Conservation (phyloP, 2,888 invertebrate species). For the Malacosoma neustria region DNA sequence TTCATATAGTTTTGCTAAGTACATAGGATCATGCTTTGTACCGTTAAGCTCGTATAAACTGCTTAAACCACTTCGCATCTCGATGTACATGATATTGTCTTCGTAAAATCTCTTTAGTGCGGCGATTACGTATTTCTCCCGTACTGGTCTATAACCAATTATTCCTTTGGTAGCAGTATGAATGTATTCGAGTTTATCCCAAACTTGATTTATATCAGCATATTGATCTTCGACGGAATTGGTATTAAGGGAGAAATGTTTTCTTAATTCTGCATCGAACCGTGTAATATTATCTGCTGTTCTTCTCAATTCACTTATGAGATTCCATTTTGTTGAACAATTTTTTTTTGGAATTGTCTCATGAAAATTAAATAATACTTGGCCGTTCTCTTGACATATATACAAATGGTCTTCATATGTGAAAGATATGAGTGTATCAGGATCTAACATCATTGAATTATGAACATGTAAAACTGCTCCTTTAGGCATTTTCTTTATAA, state of each 20-base stretch:
- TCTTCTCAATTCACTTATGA: slow-evolving; percentile 24
- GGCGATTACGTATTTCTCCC: slow-evolving; percentile 72
- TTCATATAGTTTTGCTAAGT: slow-evolving; percentile 68
- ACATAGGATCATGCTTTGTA: slow-evolving; percentile 43
- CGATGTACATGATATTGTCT: slow-evolving; percentile 80
- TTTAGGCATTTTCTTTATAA: slow-evolving; percentile 78
- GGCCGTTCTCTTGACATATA: background rate
- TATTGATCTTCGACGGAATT: background rate
- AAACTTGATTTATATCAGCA: background rate
- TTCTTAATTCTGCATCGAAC: slow-evolving; percentile 63
- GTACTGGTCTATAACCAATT: background rate
- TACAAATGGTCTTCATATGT: slow-evolving; percentile 53
- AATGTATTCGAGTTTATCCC: background rate
- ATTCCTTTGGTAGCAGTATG: background rate
- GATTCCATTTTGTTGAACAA: background rate
- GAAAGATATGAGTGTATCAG: slow-evolving; percentile 65
- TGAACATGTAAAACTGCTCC: slow-evolving; percentile 60
- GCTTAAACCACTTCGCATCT: slow-evolving; percentile 67
- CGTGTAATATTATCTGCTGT: slow-evolving; percentile 35
- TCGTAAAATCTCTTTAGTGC: slow-evolving; percentile 74
- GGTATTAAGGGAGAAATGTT: slow-evolving; percentile 32
- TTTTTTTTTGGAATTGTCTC: background rate
- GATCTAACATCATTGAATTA: slow-evolving; percentile 67
- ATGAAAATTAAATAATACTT: background rate
- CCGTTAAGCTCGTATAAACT: background rate